Base-by-base conservation (phyloP, 2,888 invertebrate species). In the Tinea semifulvella region DNA sequence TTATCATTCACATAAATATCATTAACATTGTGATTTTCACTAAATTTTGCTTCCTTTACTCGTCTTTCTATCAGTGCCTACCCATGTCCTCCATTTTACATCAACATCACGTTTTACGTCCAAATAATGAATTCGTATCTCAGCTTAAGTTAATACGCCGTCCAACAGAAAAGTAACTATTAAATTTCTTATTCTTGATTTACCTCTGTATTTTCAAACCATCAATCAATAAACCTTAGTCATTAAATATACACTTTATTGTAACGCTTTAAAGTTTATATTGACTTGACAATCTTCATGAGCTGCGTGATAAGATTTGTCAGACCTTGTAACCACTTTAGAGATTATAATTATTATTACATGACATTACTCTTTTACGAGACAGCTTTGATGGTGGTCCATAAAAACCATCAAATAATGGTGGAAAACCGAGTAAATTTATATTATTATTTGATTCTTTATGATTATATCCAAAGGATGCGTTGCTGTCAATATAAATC, bases 251-350 rank as follows among this genome's bases (percentile, higher is more conserved):
- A 31, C 11, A 31, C 31, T 31, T 13, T 31, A 13, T 31, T 31
- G 13, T 3, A 13, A 6, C 31, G 31, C 14, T 13, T 2, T 31
- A 14, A 31, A 31, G 31, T 7, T 31, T 13, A 31, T 13, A 11
- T 31, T 31, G 11, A 31, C 31, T 31, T 13, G 3, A 31, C 31
- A 31, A n/a, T 13, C 31, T n/a, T 13, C 14, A 22, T 14, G 13
- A 31, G 31, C 7, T 2, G 13, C 31, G 31, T 31, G 31, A 31
- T 31, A 31, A 31, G 31, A 31, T 31, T 31, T 31, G 31, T 31
- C 31, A 31, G 31, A 31, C 31, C 31, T 31, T 31, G 31, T 31
- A 31, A 31, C 31, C 31, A 31, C 31, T 31, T 31, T 31, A n/a
- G 13, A 14, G 31, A 31, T 31, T 31, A 26, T 26, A 6, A 26